phyloP scores from a whole-genome alignment of 2,113 vertebrate species.

The Neogale vison region DNA sequence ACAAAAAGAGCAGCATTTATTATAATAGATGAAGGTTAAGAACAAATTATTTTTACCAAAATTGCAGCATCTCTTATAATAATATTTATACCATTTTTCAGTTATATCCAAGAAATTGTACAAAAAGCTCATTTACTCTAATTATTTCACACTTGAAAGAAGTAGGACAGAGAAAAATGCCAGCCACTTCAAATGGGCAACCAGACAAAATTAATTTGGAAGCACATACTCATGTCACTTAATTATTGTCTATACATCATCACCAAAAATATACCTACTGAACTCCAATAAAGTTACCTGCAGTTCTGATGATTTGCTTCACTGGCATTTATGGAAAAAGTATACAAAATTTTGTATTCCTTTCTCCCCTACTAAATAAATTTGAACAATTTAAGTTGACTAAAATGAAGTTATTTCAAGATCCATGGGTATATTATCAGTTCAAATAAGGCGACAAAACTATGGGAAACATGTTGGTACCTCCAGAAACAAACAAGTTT shows the following conservation, averaged over 20 bases:
- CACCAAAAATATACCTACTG: neutral
- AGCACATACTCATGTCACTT: neutral
- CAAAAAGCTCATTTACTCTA: neutral
- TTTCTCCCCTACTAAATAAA: neutral
- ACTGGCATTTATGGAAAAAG: neutral
- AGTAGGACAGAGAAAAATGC: neutral
- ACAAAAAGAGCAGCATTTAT: neutral
- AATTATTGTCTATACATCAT: neutral
- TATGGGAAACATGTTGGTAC: neutral
- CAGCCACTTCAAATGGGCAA: neutral
- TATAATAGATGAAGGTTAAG: neutral
- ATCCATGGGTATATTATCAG: neutral
- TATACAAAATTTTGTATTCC: neutral
- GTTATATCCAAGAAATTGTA: neutral
- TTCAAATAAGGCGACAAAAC: conserved; percentile 18
- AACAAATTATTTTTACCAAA: conserved; percentile 2
- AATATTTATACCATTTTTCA: conserved; percentile 11
- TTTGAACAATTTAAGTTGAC: neutral
- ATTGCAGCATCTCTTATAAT: neutral
- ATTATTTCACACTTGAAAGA: conserved; percentile 3
- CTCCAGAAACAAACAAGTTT: conserved; percentile 17
- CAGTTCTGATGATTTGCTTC: conserved; percentile 16
- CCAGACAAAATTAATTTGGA: conserved; percentile 16
- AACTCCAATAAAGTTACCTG: neutral
- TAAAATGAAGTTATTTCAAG: conserved; percentile 2